Conservation (phyloP, 2,113 vertebrate genomes). For the Paratilapia polleni region DNA sequence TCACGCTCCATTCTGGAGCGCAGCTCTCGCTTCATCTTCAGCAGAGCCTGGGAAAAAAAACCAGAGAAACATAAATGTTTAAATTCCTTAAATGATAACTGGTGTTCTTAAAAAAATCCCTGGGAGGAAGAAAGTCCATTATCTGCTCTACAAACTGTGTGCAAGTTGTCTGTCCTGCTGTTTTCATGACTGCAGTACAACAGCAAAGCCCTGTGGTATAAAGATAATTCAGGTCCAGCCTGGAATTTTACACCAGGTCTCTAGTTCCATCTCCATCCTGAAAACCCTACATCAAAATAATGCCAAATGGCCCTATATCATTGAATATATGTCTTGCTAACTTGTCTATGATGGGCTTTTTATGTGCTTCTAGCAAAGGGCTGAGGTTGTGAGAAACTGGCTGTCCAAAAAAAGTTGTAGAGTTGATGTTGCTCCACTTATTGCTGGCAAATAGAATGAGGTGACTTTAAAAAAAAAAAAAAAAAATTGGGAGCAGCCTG, state of each 20-base stretch:
- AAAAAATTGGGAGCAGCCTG: too few relatives aligned
- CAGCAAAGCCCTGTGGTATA: neutral
- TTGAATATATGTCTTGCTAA: neutral
- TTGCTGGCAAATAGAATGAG: too few relatives aligned
- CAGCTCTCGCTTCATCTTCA: slow-evolving; percentile 89
- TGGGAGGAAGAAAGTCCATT: too few relatives aligned
- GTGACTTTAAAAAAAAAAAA: too few relatives aligned
- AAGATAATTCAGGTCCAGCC: too few relatives aligned
- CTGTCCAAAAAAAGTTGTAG: neutral
- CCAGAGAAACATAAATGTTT: neutral
- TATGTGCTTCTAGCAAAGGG: neutral
- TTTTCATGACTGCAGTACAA: neutral
- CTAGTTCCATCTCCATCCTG: too few relatives aligned
- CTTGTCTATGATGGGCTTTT: neutral
- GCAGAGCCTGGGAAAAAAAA: slow-evolving; percentile 80
- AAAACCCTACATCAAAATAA: neutral
- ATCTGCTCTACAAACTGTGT: neutral
- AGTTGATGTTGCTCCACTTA: neutral
- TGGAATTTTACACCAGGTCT: too few relatives aligned
- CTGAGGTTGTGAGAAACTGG: neutral
- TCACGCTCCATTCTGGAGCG: slow-evolving; percentile 92
- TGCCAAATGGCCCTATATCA: neutral
- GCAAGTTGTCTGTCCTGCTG: neutral
- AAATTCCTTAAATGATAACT: neutral
- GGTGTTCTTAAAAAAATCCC: neutral